Conservation (phyloP, 1,140 invertebrate species). For the Camponotus floridanus region DNA sequence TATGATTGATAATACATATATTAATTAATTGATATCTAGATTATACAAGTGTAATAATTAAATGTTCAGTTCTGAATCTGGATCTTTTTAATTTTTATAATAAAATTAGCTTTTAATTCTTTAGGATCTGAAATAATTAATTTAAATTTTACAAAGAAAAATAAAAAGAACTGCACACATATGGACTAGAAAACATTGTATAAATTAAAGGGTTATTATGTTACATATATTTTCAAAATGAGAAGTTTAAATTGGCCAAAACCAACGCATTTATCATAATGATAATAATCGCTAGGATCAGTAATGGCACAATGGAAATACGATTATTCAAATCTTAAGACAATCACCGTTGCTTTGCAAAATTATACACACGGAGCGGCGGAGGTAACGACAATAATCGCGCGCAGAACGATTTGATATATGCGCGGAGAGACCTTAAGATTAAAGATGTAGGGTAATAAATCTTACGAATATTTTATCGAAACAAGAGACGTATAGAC, state of each 20-base stretch:
- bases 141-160: neutral
- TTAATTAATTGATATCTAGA: too few species aligned
- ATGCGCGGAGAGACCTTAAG: constrained; percentile 56
- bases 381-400: constrained; percentile 48
- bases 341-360: constrained; percentile 42
- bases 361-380: constrained; percentile 48
- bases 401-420: constrained; percentile 52
- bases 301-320: constrained; percentile 30
- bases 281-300: constrained; percentile 48
- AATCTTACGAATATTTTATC: constrained; percentile 66
- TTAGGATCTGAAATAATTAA: too few species aligned
- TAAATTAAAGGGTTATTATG: constrained; percentile 22
- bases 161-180: neutral
- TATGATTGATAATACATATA: too few species aligned
- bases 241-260: too few species aligned
- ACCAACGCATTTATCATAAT: constrained; percentile 42
- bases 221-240: too few species aligned
- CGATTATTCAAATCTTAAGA: constrained; percentile 59
- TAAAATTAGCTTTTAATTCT: too few species aligned
- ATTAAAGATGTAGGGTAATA: constrained; percentile 64
- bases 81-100: too few species aligned
- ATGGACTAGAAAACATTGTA: constrained; percentile 3
- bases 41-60: too few species aligned
- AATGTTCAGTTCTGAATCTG: too few species aligned
- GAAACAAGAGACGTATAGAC: constrained; percentile 63